Conservation (phyloP, 2,113 vertebrate genomes). For the Maylandia zebra region DNA sequence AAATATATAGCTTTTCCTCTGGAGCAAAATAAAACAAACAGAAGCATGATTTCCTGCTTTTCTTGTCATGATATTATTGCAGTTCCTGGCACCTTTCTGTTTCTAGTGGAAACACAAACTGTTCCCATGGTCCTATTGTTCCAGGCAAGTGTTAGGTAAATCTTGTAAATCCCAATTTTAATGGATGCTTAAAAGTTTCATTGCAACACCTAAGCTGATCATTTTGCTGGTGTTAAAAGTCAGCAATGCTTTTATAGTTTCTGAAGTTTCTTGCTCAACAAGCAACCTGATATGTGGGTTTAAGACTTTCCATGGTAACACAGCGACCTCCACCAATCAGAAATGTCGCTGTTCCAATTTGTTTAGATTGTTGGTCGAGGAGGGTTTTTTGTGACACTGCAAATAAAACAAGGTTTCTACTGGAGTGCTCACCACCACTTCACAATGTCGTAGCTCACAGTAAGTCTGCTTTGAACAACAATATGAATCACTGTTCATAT, state of each 20-base stretch:
- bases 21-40: constrained; percentile 5
- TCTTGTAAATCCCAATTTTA: background rate
- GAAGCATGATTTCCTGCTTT: constrained; percentile 45
- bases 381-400: background rate
- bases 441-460: background rate
- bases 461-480: background rate
- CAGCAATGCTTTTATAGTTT: background rate
- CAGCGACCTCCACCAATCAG: background rate
- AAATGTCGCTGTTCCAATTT: background rate
- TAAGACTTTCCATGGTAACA: background rate
- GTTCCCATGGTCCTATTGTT: constrained; percentile 16
- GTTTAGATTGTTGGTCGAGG: background rate
- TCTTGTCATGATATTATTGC: constrained; percentile 21
- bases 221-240: background rate
- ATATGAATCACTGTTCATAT: background rate
- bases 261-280: background rate
- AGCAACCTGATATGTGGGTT: background rate
- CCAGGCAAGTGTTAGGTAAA: constrained; percentile 1
- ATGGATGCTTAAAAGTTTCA: background rate
- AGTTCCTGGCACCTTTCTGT: constrained; percentile 35
- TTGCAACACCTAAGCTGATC: background rate
- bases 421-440: background rate
- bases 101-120: constrained; percentile 2
- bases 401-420: background rate
- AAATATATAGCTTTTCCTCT: background rate